Evolutionary conservation across 92 coral and sea anemone species (phyloP).

Genomic region (Siderastrea radians): DNA sequence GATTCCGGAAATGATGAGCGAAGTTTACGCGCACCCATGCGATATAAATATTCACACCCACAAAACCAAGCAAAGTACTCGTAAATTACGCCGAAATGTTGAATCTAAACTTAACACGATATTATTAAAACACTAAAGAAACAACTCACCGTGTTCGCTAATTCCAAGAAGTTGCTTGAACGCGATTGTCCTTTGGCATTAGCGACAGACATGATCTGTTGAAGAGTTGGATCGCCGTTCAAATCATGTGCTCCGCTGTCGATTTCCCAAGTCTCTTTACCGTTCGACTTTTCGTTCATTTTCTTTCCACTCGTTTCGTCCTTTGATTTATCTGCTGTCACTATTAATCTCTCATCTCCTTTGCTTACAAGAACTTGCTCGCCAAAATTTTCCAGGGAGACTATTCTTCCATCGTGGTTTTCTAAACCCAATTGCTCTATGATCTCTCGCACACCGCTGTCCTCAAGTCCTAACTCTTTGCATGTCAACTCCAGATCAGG

Average conservation of each 20-base stretch:
- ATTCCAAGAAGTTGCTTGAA: slow-evolving; percentile 92
- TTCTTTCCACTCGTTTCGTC: slow-evolving; percentile 51
- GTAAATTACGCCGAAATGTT: not conserved
- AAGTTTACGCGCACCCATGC: slow-evolving; percentile 34
- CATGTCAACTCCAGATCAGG: slow-evolving; percentile 74
- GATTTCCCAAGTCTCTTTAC: slow-evolving; percentile 86
- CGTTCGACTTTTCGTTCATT: slow-evolving; percentile 71
- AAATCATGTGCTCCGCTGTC: slow-evolving; percentile 91
- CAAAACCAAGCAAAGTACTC: not conserved
- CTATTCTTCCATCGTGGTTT: slow-evolving; percentile 35
- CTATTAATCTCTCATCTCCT: slow-evolving; percentile 28
- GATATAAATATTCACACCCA: slow-evolving; percentile 37
- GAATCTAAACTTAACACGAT: not conserved
- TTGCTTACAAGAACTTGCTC: slow-evolving; percentile 30
- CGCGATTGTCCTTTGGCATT: slow-evolving; percentile 85
- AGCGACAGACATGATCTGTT: slow-evolving; percentile 91
- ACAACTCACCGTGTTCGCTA: slow-evolving; percentile 97
- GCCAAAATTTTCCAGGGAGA: slow-evolving; percentile 30
- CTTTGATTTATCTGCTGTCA: slow-evolving; percentile 17
- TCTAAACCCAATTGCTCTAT: slow-evolving; percentile 73
- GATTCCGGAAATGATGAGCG: slow-evolving; percentile 46
- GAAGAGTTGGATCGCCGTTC: slow-evolving; percentile 78
- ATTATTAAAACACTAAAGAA: slow-evolving; percentile 12
- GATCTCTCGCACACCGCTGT: slow-evolving; percentile 72
- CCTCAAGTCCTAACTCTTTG: slow-evolving; percentile 76